These are phyloP conservation scores for Strigamia maritima DNA, from an alignment of 2,888 invertebrate species.

Conservation along the genomic window DNA sequence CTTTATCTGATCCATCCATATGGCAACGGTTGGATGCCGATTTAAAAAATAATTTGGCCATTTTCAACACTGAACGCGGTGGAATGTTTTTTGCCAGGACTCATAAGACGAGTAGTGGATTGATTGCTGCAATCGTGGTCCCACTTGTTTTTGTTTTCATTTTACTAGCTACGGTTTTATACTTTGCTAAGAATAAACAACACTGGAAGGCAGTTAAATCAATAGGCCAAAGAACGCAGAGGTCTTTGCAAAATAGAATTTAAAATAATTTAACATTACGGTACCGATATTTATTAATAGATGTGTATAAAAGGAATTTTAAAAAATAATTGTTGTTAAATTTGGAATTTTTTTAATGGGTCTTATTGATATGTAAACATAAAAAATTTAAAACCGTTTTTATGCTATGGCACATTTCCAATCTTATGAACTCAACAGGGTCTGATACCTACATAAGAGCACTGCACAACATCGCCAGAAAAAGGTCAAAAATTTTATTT, in stretches of 20 bases:
- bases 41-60: not conserved
- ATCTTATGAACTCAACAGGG: too few species aligned
- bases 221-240: not conserved
- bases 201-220: not conserved
- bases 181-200: not conserved
- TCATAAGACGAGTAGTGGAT: not conserved
- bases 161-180: not conserved
- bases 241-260: slow-evolving; percentile 8
- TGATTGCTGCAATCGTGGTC: not conserved
- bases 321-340: too few species aligned
- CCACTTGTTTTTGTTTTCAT: not conserved
- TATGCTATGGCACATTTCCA: too few species aligned
- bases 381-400: too few species aligned
- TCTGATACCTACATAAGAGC: too few species aligned
- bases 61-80: not conserved
- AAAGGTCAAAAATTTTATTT: too few species aligned
- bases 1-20: not conserved
- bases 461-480: too few species aligned
- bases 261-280: not conserved
- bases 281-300: not conserved
- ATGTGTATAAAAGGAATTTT: not conserved
- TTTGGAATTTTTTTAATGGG: too few species aligned
- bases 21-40: not conserved
- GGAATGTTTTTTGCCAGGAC: slow-evolving; percentile 17
- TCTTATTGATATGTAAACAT: too few species aligned